Evolutionary conservation across 2,113 vertebrate species (phyloP).

Genomic region (Pachycephala philippinensis): DNA sequence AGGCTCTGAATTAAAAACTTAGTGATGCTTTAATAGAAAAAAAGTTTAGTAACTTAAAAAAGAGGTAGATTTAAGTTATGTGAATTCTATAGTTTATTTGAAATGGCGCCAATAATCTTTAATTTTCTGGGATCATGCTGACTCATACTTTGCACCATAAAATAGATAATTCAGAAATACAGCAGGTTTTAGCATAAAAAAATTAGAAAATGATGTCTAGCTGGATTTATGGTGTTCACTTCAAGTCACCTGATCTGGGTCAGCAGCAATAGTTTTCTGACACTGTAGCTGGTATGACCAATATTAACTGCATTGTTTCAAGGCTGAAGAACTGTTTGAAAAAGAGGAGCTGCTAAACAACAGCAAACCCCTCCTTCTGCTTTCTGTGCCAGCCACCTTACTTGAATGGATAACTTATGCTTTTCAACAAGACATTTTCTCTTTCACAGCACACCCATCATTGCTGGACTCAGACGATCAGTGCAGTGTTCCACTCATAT

Average conservation of each 20-base stretch:
- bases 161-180: slow-evolving; percentile 19
- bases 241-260: neutral
- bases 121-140: neutral
- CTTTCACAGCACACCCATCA: neutral
- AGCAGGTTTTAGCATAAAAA: neutral
- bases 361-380: neutral
- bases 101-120: neutral
- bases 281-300: neutral
- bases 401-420: neutral
- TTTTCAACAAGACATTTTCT: neutral
- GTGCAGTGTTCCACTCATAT: neutral
- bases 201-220: neutral
- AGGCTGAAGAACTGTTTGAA: neutral
- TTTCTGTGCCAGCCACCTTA: neutral
- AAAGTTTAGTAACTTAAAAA: neutral
- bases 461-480: neutral
- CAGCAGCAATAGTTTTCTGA: neutral
- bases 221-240: neutral
- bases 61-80: neutral
- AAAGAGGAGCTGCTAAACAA: neutral
- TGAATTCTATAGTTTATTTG: neutral
- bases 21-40: neutral
- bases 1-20: neutral
- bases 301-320: neutral
- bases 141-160: neutral